Percentiles rank a stretch among this genome's conserved stretches.
Conservation (phyloP, 2,113 vertebrate genomes). For the Cheirogaleus medius region DNA sequence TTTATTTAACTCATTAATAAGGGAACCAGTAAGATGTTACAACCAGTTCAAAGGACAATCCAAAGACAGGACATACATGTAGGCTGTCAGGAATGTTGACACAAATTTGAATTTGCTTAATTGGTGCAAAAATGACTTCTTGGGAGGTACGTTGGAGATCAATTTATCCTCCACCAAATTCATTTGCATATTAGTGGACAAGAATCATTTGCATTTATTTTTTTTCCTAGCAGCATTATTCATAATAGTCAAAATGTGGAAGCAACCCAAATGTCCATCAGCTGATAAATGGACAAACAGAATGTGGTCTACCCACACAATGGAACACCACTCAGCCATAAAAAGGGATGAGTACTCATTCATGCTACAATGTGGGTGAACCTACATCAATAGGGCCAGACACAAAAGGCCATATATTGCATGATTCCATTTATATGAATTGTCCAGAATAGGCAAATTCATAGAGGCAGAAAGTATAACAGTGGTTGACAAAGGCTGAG, state of each 20-base stretch:
- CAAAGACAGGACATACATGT: neutral
- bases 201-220: neutral
- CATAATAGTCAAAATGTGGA: neutral
- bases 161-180: neutral
- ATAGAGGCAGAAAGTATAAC: neutral
- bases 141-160: neutral
- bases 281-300: neutral
- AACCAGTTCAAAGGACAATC: neutral
- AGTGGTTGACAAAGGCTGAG: neutral
- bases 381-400: neutral
- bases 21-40: neutral
- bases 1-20: slow-evolving; percentile 11
- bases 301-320: neutral
- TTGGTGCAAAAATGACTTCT: slow-evolving; percentile 21
- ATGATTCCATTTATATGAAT: neutral
- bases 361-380: neutral
- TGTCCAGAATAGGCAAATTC: neutral
- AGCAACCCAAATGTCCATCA: neutral
- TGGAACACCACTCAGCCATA: neutral
- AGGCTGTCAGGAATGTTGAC: neutral
- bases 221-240: neutral
- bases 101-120: slow-evolving; percentile 33
- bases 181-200: neutral
- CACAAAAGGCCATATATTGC: neutral
- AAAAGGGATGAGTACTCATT: neutral